Evolutionary conservation across 2,113 vertebrate species (phyloP), one percentile per base, ranked within the genome.

Genomic region (Ctenodactylus gundi): DNA sequence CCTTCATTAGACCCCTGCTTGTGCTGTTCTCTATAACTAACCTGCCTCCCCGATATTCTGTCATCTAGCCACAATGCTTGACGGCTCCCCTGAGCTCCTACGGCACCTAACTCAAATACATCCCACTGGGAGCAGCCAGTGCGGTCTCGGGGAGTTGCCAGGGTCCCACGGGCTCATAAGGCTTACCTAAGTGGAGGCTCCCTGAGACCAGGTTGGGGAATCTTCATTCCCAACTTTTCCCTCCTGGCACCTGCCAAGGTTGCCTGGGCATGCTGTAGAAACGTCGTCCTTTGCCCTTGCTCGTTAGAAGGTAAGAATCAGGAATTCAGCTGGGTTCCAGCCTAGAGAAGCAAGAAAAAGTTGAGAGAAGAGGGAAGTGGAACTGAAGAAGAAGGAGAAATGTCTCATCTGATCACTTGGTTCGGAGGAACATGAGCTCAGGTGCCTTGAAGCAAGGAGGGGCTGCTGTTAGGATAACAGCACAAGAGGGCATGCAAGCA

Each of bases 221-320:
- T 41, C 65, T 86, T 23, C 13, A 53, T 85, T 67, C 62, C 72
- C 49, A 25, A 67, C 53, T 89, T 51, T 65, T 80, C 39, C n/a
- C 4, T 57, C 49, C 44, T 78, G 44, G 31, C 13, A 36, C 21
- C 46, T 84, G 29, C 21, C 18, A 17, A 39, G 49, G 27, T 51
- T 51, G 31, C 23, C 46, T 41, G 8, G 62, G 55, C 53, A 27
- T 10, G 10, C 3, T 60, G n/a, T 18, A 62, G 25, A 85, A 39
- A 68, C 34, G 41, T 41, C 49, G 27, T 85, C 34, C 12, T n/a
- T 91, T 93, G 14, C 18, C 25, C 34, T 81, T 34, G 20, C 39
- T 25, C 67, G 60, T 36, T 80, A 88, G 72, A 92, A 82, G 34
- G 36, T 65, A 76, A 81, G 76, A 85, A 60, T 68, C 39, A 70